Conservation (phyloP, 2,113 vertebrate species). For the Phalacrocorax carbo region DNA sequence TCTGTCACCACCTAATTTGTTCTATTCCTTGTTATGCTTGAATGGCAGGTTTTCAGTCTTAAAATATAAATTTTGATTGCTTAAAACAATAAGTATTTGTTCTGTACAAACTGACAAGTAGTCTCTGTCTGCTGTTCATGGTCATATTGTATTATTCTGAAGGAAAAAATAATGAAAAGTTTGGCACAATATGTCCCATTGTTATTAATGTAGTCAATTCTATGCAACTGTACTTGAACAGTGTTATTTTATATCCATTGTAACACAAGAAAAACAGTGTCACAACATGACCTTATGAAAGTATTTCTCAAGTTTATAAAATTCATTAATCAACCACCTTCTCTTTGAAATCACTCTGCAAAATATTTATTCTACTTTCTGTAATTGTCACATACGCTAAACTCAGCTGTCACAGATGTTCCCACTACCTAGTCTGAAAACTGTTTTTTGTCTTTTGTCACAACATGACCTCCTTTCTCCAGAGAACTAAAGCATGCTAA, state of each 20-base stretch:
- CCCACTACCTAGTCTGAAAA: neutral
- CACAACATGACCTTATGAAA: slow-evolving; percentile 8
- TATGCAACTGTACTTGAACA: neutral
- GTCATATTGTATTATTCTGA: neutral
- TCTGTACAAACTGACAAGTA: neutral
- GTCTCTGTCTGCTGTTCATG: neutral
- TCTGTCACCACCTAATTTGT: neutral
- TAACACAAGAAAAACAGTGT: neutral
- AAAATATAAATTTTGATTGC: neutral
- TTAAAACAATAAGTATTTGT: neutral
- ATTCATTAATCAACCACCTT: neutral
- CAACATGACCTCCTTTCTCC: slow-evolving; percentile 3
- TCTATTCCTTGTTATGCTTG: neutral
- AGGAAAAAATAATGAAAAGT: neutral
- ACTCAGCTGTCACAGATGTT: neutral
- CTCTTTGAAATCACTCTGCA: neutral
- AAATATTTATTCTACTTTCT: slow-evolving; percentile 12
- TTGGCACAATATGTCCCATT: neutral
- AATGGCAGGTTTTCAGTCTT: neutral
- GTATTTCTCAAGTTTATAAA: slow-evolving; percentile 4
- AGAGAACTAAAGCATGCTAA: neutral
- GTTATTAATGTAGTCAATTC: neutral
- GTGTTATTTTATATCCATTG: neutral
- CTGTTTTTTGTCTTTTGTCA: neutral
- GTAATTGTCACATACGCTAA: neutral